A percentile compares a stretch with the other conserved stretches of the same genome.
Evolutionary conservation across 2,797 vertebrate species (phyloP).

Genomic region (Bradypodion pumilum): DNA sequence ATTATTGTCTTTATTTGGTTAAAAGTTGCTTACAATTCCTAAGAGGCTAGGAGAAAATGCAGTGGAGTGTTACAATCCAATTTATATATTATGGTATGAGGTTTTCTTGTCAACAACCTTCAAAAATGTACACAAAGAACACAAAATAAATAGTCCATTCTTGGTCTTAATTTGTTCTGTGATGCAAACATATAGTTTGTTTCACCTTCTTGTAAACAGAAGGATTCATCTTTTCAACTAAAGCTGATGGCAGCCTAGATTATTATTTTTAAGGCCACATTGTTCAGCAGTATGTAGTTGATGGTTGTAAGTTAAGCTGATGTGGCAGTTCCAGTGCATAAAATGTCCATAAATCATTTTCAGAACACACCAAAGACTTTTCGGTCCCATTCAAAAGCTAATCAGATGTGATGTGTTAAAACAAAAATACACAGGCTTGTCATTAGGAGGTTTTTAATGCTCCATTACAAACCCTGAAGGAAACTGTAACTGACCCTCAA

Average conservation of each 20-base stretch:
- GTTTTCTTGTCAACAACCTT: constrained; percentile 15
- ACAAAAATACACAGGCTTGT: not conserved
- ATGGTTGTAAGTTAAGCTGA: not conserved
- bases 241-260: constrained; percentile 34
- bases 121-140: constrained; percentile 1
- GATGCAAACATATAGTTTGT: constrained; percentile 5
- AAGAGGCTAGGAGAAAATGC: not conserved
- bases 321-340: constrained; percentile 16
- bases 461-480: not conserved
- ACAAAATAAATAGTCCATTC: constrained; percentile 14
- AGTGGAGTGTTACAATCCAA: not conserved
- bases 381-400: constrained; percentile 33
- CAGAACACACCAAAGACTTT: not conserved
- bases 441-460: constrained; percentile 19
- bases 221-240: constrained; percentile 32
- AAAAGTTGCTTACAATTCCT: not conserved
- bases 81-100: constrained; percentile 7
- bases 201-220: constrained; percentile 32
- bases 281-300: constrained; percentile 25
- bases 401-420: constrained; percentile 26
- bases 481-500: not conserved
- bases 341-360: constrained; percentile 40
- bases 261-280: constrained; percentile 34
- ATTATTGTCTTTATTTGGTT: not conserved
- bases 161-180: constrained; percentile 14